phyloP scores from a whole-genome alignment of 2,113 vertebrate genomes.

The Actinemys pallida region DNA sequence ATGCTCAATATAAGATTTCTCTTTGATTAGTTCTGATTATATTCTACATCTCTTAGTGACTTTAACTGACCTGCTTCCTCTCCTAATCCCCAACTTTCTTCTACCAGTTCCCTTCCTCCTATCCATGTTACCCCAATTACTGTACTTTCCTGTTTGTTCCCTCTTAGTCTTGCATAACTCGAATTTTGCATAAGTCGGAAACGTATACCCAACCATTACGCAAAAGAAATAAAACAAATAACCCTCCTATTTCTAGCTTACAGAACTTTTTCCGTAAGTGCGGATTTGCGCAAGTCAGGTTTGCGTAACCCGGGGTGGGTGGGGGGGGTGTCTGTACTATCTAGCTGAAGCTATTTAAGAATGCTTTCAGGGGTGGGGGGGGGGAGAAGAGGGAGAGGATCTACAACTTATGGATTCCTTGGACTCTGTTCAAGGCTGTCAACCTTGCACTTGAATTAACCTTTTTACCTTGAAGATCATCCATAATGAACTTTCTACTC shows the following conservation, averaged over 20 bases:
- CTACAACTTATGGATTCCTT: not conserved
- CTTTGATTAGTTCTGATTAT: not conserved
- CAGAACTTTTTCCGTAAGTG: no score
- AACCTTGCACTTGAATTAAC: not conserved
- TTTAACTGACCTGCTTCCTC: not conserved
- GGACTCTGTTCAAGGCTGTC: not conserved
- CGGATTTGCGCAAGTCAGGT: no score
- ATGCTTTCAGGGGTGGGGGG: not conserved
- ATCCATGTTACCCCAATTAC: not conserved
- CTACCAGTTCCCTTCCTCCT: not conserved
- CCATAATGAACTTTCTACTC: not conserved
- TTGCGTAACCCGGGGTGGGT: no score
- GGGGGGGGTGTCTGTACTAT: not conserved
- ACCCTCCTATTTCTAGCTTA: no score
- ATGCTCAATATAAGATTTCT: not conserved
- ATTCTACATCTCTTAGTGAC: not conserved
- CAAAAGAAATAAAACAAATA: no score
- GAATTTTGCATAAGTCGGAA: no score
- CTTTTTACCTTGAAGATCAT: conserved; percentile 4
- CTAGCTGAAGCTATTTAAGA: not conserved
- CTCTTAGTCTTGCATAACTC: not conserved
- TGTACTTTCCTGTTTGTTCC: not conserved
- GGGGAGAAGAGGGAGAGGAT: not conserved
- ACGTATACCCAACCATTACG: no score
- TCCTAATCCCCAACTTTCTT: not conserved